Evolutionary conservation across 2,797 vertebrate species (phyloP).

Genomic region (Mycteria americana): DNA sequence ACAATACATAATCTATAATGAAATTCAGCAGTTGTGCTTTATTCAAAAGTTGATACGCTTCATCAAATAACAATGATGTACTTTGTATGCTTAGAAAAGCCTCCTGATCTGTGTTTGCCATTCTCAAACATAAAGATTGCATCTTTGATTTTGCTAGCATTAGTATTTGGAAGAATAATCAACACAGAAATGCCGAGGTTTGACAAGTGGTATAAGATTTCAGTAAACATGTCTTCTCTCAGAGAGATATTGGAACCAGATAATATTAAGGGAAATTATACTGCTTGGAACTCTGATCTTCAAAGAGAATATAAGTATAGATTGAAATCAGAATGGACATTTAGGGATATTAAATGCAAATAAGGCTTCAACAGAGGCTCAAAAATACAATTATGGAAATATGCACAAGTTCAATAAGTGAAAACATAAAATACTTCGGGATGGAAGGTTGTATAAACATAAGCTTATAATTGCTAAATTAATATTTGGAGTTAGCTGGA

Average conservation of each 20-base stretch:
- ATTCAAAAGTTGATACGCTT: not conserved
- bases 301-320: conserved; percentile 20
- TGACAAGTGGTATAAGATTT: conserved; percentile 36
- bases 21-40: not conserved
- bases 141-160: conserved; percentile 10
- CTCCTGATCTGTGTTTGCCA: not conserved
- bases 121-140: not conserved
- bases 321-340: conserved; percentile 32
- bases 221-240: conserved; percentile 7
- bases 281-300: conserved; percentile 18
- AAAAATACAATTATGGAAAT: conserved; percentile 25
- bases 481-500: not conserved
- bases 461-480: not conserved
- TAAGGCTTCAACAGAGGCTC: not conserved
- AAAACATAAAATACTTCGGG: not conserved
- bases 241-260: conserved; percentile 13
- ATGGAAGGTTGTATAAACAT: not conserved
- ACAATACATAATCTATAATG: not conserved
- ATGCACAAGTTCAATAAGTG: not conserved
- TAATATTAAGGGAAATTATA: conserved; percentile 33
- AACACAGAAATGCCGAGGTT: conserved; percentile 25
- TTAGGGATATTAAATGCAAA: conserved; percentile 53
- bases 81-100: not conserved
- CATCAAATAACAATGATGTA: not conserved
- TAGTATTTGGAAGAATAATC: conserved; percentile 26